Conservation (phyloP, 2,888 invertebrate genomes). For the Plagodis pulveraria region DNA sequence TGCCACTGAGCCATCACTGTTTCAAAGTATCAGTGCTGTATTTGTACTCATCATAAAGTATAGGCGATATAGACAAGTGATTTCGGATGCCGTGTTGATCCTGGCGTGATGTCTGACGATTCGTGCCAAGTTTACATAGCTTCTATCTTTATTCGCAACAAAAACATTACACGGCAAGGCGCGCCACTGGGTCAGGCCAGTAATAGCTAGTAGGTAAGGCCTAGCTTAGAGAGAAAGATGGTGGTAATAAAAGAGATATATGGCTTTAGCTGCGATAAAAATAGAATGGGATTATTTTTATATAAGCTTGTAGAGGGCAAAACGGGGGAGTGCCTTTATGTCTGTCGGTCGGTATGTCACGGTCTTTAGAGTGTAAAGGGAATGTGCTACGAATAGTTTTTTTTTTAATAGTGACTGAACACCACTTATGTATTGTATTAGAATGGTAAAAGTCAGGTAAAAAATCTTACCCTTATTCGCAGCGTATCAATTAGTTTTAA, state of each 20-base stretch:
- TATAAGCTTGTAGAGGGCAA: no score
- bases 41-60: background rate
- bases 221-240: conserved; percentile 13
- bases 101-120: conserved; percentile 22
- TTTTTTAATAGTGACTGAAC: no score
- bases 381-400: no score
- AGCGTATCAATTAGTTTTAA: no score
- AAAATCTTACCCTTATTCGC: no score
- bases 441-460: background rate
- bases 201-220: conserved; percentile 1
- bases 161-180: conserved; percentile 13
- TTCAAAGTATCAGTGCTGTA: background rate
- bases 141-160: conserved; percentile 26
- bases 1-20: no score
- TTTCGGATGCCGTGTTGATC: conserved; percentile 15
- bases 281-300: background rate
- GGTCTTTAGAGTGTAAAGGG: no score
- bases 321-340: no score
- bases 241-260: conserved; percentile 10
- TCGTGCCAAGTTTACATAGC: conserved; percentile 23
- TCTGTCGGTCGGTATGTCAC: no score
- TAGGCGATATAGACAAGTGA: background rate
- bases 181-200: conserved; percentile 9
- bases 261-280: background rate
- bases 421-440: no score